These are phyloP conservation scores for Drosophila diplacantha DNA, from an alignment of 2,888 invertebrate species.

Conservation along the genomic window DNA sequence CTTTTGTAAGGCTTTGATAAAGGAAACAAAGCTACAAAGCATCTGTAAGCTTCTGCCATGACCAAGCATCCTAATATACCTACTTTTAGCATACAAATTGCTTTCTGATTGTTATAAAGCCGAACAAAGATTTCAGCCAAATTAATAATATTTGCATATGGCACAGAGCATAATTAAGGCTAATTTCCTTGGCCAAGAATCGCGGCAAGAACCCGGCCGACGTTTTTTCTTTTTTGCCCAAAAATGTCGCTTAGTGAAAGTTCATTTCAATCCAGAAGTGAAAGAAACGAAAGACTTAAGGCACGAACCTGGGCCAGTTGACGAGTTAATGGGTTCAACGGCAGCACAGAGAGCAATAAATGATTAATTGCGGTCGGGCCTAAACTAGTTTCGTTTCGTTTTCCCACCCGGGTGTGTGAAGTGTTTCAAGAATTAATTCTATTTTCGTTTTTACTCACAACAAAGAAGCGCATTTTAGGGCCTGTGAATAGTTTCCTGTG, in stretches of 20 bases:
- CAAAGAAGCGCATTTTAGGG: conserved; percentile 53
- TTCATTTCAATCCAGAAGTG: conserved; percentile 44
- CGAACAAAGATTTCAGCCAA: conserved; percentile 3
- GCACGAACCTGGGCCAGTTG: conserved; percentile 61
- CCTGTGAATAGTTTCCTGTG: neutral
- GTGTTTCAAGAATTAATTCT: conserved; percentile 4
- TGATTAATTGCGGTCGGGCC: conserved; percentile 57
- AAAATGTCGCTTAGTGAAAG: conserved; percentile 60
- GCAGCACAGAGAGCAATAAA: conserved; percentile 42
- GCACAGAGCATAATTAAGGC: conserved; percentile 39
- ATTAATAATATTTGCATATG: conserved; percentile 51
- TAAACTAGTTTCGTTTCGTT: conserved; percentile 47
- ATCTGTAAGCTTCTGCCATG: conserved; percentile 4
- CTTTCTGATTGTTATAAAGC: conserved; percentile 31
- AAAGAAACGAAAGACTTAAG: conserved; percentile 61
- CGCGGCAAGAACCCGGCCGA: conserved; percentile 27
- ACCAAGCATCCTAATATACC: conserved; percentile 1
- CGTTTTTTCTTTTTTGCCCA: conserved; percentile 6
- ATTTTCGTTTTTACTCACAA: conserved; percentile 57
- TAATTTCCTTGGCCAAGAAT: conserved; percentile 35
- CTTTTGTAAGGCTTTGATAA: neutral
- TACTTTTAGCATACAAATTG: conserved; percentile 30
- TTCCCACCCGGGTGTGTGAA: conserved; percentile 2
- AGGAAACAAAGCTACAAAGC: conserved; percentile 3
- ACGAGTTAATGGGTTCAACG: conserved; percentile 58